Conservation (phyloP, 2,113 vertebrate species). For the Dicerorhinus sumatrensis region DNA sequence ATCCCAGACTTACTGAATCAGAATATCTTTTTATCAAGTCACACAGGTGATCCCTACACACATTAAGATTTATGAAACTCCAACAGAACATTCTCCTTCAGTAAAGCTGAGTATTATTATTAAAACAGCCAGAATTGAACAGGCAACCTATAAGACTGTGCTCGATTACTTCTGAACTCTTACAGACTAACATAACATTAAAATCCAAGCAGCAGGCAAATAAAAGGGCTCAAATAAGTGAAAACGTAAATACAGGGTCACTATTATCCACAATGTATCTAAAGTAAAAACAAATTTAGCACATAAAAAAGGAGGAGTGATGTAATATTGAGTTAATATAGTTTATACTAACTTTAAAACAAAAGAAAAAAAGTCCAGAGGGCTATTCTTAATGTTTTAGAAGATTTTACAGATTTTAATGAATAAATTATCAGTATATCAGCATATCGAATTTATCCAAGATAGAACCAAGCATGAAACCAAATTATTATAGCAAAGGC, state of each 20-base stretch:
- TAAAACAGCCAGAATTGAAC: background rate
- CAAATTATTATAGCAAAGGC: background rate
- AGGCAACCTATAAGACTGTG: background rate
- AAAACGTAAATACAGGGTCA: background rate
- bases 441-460: background rate
- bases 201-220: background rate
- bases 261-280: background rate
- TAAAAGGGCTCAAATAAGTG: background rate
- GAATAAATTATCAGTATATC: constrained; percentile 21
- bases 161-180: background rate
- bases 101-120: background rate
- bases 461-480: background rate
- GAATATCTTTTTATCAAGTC: background rate
- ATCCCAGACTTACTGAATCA: background rate
- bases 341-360: background rate
- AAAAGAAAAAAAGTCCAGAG: background rate
- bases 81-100: background rate
- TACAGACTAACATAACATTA: background rate
- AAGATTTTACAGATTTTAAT: constrained; percentile 5
- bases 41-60: background rate
- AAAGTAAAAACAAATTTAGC: background rate
- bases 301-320: background rate
- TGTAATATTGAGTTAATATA: background rate
- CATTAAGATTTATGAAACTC: background rate
- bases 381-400: background rate